A percentile compares a stretch with the other conserved stretches of the same genome.
These are phyloP conservation scores for Lasioglossum malachurum DNA, from an alignment of 2,888 invertebrate species.

Conservation along the genomic window DNA sequence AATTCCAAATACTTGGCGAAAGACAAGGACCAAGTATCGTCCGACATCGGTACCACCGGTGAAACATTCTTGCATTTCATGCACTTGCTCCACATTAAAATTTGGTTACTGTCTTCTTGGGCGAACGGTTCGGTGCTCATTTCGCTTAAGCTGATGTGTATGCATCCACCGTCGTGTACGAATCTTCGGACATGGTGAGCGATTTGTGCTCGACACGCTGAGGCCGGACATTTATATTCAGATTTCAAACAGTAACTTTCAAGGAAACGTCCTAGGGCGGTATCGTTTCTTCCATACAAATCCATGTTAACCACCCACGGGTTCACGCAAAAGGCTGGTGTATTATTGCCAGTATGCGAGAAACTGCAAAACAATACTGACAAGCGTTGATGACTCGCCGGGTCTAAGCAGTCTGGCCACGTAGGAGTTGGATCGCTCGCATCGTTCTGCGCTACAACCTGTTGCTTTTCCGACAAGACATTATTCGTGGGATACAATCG, in stretches of 20 bases:
- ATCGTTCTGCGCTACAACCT: slow-evolving; percentile 27
- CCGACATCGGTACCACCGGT: slow-evolving; percentile 91
- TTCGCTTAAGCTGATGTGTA: slow-evolving; percentile 89
- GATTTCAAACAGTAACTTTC: slow-evolving; percentile 96
- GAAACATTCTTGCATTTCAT: slow-evolving; percentile 89
- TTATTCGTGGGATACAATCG: slow-evolving; percentile 75
- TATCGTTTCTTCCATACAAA: slow-evolving; percentile 97
- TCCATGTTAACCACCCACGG: slow-evolving; percentile 97
- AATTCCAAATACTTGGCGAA: slow-evolving; percentile 96
- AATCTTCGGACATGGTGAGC: slow-evolving; percentile 86
- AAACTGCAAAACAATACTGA: slow-evolving; percentile 96
- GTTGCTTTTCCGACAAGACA: slow-evolving; percentile 66
- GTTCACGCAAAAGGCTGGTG: slow-evolving; percentile 95
- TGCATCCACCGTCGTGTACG: slow-evolving; percentile 95
- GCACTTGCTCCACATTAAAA: slow-evolving; percentile 95
- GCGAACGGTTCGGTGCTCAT: slow-evolving; percentile 85
- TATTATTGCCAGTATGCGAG: slow-evolving; percentile 89
- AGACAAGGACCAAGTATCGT: slow-evolving; percentile 93
- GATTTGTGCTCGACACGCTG: slow-evolving; percentile 84
- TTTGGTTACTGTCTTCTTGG: slow-evolving; percentile 85
- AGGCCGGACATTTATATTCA: slow-evolving; percentile 91
- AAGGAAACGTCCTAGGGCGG: slow-evolving; percentile 96
- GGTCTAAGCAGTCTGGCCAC: slow-evolving; percentile 90
- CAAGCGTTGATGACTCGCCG: slow-evolving; percentile 93
- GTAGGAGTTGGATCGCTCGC: slow-evolving; percentile 39